A percentile compares a stretch with the other conserved stretches of the same genome.
Conservation (phyloP, 2,888 invertebrate species). For the Odontocolon sp. region DNA sequence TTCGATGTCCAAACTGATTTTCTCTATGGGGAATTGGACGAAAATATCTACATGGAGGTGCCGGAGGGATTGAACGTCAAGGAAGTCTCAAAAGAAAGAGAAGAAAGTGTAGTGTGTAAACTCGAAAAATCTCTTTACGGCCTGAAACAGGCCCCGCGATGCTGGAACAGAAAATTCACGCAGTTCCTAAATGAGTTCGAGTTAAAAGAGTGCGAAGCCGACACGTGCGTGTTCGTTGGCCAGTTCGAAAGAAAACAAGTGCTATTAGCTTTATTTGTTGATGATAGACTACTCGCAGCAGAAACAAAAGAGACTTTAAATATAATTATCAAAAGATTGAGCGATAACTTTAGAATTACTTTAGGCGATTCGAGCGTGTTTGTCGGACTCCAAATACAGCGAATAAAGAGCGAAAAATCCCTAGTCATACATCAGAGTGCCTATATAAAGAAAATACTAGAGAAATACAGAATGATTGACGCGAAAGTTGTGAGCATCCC, state of each 20-base stretch:
- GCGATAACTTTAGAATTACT: conserved; percentile 47
- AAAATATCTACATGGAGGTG: conserved; percentile 17
- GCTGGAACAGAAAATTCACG: conserved; percentile 62
- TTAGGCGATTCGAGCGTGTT: conserved; percentile 40
- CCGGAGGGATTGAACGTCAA: background rate
- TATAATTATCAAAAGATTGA: conserved; percentile 43
- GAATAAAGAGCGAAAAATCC: conserved; percentile 25
- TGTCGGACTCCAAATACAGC: conserved; percentile 62
- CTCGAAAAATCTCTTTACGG: conserved; percentile 66
- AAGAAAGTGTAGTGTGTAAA: no score
- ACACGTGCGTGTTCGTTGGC: conserved; percentile 69
- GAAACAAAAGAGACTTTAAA: conserved; percentile 44
- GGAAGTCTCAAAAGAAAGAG: background rate
- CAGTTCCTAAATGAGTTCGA: conserved; percentile 48
- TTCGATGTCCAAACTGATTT: no score
- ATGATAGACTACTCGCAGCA: conserved; percentile 69
- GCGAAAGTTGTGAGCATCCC: conserved; percentile 62
- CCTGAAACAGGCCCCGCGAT: conserved; percentile 18
- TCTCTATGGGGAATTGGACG: conserved; percentile 5
- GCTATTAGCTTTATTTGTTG: conserved; percentile 69
- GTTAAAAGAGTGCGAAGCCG: conserved; percentile 66
- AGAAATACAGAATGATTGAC: conserved; percentile 54
- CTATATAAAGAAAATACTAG: conserved; percentile 33
- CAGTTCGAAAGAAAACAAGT: conserved; percentile 37
- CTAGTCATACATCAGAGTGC: conserved; percentile 39